phyloP scores from a whole-genome alignment of 2,888 invertebrate species.

The Eudasyphora cyanicolor region DNA sequence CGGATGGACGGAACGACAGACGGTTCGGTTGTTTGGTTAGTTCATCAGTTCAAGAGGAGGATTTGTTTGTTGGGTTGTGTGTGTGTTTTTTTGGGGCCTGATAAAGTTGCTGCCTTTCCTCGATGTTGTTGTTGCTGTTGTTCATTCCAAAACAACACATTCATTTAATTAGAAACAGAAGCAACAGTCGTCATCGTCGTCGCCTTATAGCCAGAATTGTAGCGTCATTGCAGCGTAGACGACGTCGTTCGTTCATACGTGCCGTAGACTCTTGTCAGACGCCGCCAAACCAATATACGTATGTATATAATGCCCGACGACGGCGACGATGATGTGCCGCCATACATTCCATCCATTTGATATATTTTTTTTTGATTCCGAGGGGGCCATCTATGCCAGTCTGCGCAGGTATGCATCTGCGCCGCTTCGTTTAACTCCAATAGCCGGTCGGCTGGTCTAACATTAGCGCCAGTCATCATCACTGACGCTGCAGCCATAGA shows the following conservation, averaged over 20 bases:
- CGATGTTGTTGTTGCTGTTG: constrained; percentile 6
- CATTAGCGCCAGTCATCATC: not conserved
- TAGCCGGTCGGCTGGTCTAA: constrained; percentile 50
- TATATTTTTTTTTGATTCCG: constrained; percentile 29
- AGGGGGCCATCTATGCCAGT: constrained; percentile 48
- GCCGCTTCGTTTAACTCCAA: constrained; percentile 63
- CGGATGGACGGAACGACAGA: not conserved
- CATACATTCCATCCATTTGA: constrained; percentile 30
- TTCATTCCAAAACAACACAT: constrained; percentile 46
- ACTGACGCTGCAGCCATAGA: not conserved
- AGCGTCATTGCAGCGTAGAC: constrained; percentile 55
- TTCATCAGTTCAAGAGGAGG: constrained; percentile 41
- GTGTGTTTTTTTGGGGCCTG: constrained; percentile 16
- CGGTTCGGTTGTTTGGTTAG: not conserved
- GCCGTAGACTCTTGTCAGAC: not conserved
- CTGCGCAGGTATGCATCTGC: constrained; percentile 61
- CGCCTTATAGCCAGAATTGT: constrained; percentile 47
- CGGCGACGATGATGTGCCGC: not conserved
- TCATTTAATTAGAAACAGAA: constrained; percentile 60
- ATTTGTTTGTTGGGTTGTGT: constrained; percentile 17
- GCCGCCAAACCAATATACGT: not conserved
- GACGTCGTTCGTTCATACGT: not conserved
- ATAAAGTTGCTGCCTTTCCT: not conserved
- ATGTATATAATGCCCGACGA: not conserved
- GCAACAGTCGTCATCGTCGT: constrained; percentile 42